A percentile compares a stretch with the other conserved stretches of the same genome.
phyloP scores from a whole-genome alignment of 2,797 vertebrate genomes.

The Neosilurus mollespiculum region DNA sequence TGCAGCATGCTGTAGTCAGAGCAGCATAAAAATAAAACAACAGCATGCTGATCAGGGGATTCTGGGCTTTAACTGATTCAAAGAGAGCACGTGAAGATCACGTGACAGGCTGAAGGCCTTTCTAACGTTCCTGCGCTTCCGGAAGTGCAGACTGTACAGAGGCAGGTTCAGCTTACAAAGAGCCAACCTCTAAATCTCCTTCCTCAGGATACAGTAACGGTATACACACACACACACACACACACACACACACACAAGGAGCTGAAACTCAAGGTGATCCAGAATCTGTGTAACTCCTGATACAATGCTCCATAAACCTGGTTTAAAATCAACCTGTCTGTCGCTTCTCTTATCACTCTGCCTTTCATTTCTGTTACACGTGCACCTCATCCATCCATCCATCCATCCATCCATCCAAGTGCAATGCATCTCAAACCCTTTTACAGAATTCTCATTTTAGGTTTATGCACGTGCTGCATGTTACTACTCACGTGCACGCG shows the following conservation, averaged over 20 bases:
- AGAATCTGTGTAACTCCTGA: slow-evolving; percentile 23
- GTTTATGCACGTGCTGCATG: not conserved
- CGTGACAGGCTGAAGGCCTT: slow-evolving; percentile 20
- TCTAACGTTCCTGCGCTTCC: slow-evolving; percentile 27
- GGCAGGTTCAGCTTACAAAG: slow-evolving; percentile 61
- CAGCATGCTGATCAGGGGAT: not conserved
- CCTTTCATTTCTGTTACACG: not conserved
- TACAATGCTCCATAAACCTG: not conserved
- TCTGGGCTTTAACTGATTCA: not conserved
- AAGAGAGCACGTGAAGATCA: slow-evolving; percentile 6
- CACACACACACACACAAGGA: slow-evolving; percentile 47
- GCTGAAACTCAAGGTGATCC: slow-evolving; percentile 69
- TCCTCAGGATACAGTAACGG: slow-evolving; percentile 53
- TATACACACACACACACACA: not conserved
- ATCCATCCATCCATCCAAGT: not conserved
- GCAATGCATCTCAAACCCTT: not conserved
- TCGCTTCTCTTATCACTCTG: not conserved
- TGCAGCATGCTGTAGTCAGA: not conserved
- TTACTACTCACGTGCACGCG: slow-evolving; percentile 36
- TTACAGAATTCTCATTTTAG: not conserved
- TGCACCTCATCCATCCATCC: not conserved
- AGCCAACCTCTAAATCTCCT: slow-evolving; percentile 74
- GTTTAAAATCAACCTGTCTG: not conserved
- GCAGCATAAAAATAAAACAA: not conserved
- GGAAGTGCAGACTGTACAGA: slow-evolving; percentile 45